phyloP scores from a whole-genome alignment of 2,888 invertebrate genomes.

The Cyclophora albipunctata region DNA sequence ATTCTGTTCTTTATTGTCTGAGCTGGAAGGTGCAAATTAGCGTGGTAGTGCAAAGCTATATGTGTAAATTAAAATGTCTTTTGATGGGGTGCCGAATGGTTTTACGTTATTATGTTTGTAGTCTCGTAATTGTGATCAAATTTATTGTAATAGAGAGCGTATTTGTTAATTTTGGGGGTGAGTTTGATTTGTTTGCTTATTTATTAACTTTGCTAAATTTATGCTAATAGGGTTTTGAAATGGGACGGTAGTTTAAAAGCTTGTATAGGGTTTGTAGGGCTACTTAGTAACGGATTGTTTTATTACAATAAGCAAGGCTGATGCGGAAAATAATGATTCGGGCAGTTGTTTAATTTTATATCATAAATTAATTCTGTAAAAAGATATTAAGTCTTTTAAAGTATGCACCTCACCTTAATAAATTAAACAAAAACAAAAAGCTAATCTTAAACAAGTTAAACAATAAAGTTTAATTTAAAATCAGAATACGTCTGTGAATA shows the following conservation, averaged over 20 bases:
- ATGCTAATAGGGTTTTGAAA: too few species aligned
- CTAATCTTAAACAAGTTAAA: not conserved
- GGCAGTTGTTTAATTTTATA: too few species aligned
- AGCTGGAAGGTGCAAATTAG: conserved; percentile 1
- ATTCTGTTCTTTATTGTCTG: conserved; percentile 3
- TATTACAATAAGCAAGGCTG: too few species aligned
- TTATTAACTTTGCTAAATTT: conserved; percentile 2
- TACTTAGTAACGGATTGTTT: too few species aligned
- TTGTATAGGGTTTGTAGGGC: not conserved
- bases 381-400: too few species aligned
- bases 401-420: too few species aligned
- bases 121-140: conserved; percentile 48
- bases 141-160: conserved; percentile 50
- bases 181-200: conserved; percentile 19
- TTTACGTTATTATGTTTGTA: conserved; percentile 39
- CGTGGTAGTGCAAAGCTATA: conserved; percentile 8
- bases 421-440: too few species aligned
- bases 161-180: conserved; percentile 38
- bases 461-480: not conserved
- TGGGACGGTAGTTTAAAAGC: conserved; percentile 5
- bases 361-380: too few species aligned
- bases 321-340: too few species aligned
- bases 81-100: conserved; percentile 10
- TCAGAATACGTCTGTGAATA: not conserved
- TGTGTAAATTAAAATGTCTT: conserved; percentile 59